phyloP scores from a whole-genome alignment of 1,140 invertebrate genomes.

The Anastatus disparis region DNA sequence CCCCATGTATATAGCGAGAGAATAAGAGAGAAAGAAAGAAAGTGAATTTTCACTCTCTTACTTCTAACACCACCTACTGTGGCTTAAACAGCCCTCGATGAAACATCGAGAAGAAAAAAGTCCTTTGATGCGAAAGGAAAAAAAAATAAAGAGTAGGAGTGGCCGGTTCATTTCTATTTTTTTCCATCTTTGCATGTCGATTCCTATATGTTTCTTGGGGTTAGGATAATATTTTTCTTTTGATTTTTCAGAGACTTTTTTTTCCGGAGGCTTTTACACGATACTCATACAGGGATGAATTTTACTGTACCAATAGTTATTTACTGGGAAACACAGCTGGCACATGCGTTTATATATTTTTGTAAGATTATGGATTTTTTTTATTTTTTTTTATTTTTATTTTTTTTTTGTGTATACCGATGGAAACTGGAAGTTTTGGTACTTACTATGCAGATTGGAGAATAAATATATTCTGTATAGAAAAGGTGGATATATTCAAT shows the following conservation, averaged over 20 bases:
- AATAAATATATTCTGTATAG: slow-evolving; percentile 27
- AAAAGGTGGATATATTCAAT: not conserved
- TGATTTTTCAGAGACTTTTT: not conserved
- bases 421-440: not conserved
- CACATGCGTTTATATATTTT: not conserved
- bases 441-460: slow-evolving; percentile 19
- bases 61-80: slow-evolving; percentile 7
- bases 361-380: not conserved
- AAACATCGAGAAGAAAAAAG: not conserved
- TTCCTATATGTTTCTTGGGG: not conserved
- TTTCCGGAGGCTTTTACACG: not conserved
- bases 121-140: not conserved
- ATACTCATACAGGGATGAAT: not conserved
- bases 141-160: not conserved
- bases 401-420: not conserved
- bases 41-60: slow-evolving; percentile 5
- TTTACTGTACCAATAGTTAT: not conserved
- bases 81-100: not conserved
- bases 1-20: too few relatives aligned
- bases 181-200: too few relatives aligned
- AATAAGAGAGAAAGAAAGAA: too few relatives aligned
- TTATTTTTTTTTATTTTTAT: not conserved
- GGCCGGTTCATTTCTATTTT: not conserved
- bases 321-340: slow-evolving; percentile 13
- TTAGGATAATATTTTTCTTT: slow-evolving; percentile 35